Evolutionary conservation across 2,113 vertebrate genomes (phyloP).

Genomic region (Pluvialis apricaria): DNA sequence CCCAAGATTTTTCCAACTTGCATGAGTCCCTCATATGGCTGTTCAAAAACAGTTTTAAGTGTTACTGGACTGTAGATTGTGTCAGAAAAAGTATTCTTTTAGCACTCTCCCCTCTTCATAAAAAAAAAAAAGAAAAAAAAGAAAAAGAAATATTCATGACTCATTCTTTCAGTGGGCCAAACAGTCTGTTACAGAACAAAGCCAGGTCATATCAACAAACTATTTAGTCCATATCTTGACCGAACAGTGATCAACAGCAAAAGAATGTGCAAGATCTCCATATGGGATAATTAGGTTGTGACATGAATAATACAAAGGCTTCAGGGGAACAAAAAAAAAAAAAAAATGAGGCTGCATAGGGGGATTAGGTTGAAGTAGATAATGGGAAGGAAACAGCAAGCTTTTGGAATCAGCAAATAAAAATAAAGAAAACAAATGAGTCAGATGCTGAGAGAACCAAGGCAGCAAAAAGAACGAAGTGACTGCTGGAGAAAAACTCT

Average conservation of each 20-base stretch:
- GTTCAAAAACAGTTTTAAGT: not conserved
- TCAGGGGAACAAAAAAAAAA: not conserved
- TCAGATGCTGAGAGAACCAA: not conserved
- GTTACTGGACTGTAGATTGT: not conserved
- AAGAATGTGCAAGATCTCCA: slow-evolving; percentile 5
- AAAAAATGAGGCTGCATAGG: not conserved
- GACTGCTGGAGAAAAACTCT: not conserved
- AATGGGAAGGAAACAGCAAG: not conserved
- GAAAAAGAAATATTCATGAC: not conserved
- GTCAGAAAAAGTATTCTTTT: not conserved
- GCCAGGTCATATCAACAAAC: not conserved
- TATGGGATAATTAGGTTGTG: not conserved
- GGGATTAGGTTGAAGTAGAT: not conserved
- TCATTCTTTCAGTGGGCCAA: not conserved
- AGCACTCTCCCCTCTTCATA: not conserved
- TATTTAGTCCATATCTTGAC: not conserved
- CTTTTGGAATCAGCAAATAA: not conserved
- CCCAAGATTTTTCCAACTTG: not conserved
- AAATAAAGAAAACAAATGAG: not conserved
- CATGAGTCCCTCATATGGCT: not conserved
- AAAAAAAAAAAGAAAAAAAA: not conserved
- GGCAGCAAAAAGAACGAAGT: not conserved
- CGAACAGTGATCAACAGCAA: not conserved
- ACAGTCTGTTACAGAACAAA: not conserved
- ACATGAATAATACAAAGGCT: not conserved